Evolutionary conservation across 2,888 invertebrate genomes (phyloP), one percentile per base, ranked within the genome.

Genomic region (Amiota mariae): DNA sequence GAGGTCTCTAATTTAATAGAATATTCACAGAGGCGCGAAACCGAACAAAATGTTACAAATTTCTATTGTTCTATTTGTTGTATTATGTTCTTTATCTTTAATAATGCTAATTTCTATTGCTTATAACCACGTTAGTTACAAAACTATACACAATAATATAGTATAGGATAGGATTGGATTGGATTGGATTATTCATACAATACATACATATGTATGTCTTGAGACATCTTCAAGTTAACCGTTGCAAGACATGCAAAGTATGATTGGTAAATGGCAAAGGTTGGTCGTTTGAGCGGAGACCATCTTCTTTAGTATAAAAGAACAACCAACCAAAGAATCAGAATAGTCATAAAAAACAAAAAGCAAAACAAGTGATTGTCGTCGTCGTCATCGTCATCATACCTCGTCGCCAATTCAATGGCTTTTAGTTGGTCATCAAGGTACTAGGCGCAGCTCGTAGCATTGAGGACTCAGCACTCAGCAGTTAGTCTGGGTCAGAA

Each of bases 81-180:
- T 36, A 6, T 36, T 36, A 6, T 36, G 36, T 36, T 72, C 80
- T 77, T 82, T 83, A 84, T 84, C 84, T 84, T 84, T 84, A 84
- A 84, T 84, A 84, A 79, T 77, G 81, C 84, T 84, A 84, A 84
- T 84, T 84, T 79, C 82, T 79, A 85, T 76, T 76, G 80, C 78
- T 77, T 56, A 15, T 64, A 18, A 66, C 72, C 66, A 72, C 72
- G 72, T 49, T 18, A 51, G 36, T 36, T 36, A 24, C 24, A 24
- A 24, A n/a, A n/a, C n/a, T n/a, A n/a, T n/a, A n/a, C n/a, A n/a
- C n/a, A n/a, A 2, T 3, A 24, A 3, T 24, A 24, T 24, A 24
- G 24, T 24, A 24, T 24, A 24, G 24, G 2, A 24, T n/a, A n/a
- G n/a, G n/a, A n/a, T n/a, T n/a, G 24, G 1, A 24, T 24, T 2